Evolutionary conservation across 2,113 vertebrate species (phyloP).

Genomic region (Bufo bufo): DNA sequence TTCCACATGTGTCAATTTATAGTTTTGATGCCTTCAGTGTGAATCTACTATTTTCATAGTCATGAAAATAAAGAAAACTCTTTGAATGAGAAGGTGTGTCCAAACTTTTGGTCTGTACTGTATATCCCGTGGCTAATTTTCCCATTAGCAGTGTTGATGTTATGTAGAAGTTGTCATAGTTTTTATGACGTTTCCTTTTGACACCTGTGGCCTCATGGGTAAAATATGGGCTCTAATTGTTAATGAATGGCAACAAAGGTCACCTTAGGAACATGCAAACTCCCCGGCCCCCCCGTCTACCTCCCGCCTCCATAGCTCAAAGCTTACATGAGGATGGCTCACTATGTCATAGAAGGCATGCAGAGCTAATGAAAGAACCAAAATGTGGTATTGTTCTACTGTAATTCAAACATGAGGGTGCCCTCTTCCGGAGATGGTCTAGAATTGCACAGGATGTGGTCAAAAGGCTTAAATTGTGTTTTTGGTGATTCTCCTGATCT

Average conservation of each 20-base stretch:
- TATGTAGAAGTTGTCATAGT: background rate
- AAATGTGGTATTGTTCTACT: background rate
- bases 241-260: background rate
- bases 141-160: background rate
- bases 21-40: no score
- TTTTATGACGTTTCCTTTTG: background rate
- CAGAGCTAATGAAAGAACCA: background rate
- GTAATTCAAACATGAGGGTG: background rate
- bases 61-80: no score
- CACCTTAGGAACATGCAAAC: background rate
- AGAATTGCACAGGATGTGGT: conserved; percentile 20
- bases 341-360: background rate
- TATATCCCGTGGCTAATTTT: background rate
- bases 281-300: background rate
- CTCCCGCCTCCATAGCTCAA: background rate
- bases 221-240: background rate
- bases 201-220: background rate
- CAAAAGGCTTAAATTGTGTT: background rate
- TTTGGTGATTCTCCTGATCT: background rate
- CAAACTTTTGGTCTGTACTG: no score
- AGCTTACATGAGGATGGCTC: background rate
- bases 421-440: background rate
- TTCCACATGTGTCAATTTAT: no score
- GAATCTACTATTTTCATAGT: no score
- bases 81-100: no score